Evolutionary conservation across 2,888 invertebrate species (phyloP).

Genomic region (Ariolimax columbianus): DNA sequence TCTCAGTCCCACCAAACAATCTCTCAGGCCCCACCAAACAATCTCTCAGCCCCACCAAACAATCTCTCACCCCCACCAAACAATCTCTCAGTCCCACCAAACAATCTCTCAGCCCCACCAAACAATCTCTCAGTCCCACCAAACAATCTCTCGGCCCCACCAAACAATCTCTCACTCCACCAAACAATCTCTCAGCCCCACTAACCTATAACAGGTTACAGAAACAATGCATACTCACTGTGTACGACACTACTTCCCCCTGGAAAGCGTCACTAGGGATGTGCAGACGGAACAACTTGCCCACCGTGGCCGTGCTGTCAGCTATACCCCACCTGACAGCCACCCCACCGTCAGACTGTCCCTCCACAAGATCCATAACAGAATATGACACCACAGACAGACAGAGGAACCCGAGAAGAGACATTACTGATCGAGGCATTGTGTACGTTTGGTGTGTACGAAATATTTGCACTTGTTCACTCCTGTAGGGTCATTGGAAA

Average conservation of each 20-base stretch:
- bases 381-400: neutral
- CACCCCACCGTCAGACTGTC: conserved; percentile 46
- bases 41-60: no score
- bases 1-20: no score
- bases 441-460: neutral
- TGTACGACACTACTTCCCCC: conserved; percentile 27
- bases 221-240: conserved; percentile 39
- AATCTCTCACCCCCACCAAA: no score
- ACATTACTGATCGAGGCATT: neutral
- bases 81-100: no score
- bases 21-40: no score
- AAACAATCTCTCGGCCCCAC: no score
- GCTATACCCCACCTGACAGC: conserved; percentile 70
- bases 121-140: no score
- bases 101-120: no score
- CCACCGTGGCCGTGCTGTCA: conserved; percentile 83
- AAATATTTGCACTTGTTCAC: neutral
- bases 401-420: neutral
- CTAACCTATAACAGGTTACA: no score
- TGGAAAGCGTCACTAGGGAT: conserved; percentile 52
- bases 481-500: no score
- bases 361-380: neutral
- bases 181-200: no score
- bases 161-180: no score
- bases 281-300: conserved; percentile 85